phyloP scores from a whole-genome alignment of 2,113 vertebrate genomes.

The Callopanchax toddi region DNA sequence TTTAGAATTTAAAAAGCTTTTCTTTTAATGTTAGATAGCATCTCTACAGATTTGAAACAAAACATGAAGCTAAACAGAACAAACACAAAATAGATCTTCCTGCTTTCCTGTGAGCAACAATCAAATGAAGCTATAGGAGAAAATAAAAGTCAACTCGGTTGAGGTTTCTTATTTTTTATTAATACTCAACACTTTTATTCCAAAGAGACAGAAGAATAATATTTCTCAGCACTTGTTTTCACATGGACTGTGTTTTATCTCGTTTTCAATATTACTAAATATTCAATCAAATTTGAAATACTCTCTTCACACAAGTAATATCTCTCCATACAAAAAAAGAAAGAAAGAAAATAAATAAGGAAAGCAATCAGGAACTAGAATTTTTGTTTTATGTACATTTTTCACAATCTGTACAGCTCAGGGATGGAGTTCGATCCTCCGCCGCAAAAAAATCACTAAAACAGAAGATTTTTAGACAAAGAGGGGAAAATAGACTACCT shows the following conservation, averaged over 20 bases:
- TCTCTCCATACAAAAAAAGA: constrained; percentile 80
- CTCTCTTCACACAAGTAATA: constrained; percentile 81
- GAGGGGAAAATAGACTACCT: constrained; percentile 51
- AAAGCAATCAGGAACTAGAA: constrained; percentile 74
- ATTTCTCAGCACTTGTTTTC: constrained; percentile 84
- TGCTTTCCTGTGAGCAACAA: not conserved
- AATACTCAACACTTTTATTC: constrained; percentile 86
- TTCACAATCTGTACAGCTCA: constrained; percentile 83
- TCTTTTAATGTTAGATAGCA: not conserved
- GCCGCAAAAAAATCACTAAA: constrained; percentile 70
- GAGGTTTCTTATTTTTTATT: constrained; percentile 81
- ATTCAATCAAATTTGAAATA: constrained; percentile 80
- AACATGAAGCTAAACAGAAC: not conserved
- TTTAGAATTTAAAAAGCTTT: no score
- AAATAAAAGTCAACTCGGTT: constrained; percentile 27
- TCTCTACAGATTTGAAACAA: no score
- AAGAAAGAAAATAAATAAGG: no score
- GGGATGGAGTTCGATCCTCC: constrained; percentile 53
- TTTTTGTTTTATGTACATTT: constrained; percentile 79
- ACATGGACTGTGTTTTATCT: constrained; percentile 81
- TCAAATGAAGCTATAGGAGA: not conserved
- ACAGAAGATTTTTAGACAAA: constrained; percentile 45
- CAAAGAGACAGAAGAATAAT: constrained; percentile 86
- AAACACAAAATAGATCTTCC: not conserved
- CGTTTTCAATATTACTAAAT: constrained; percentile 83